Percentiles rank a stretch among this genome's conserved stretches.
Evolutionary conservation across 2,797 vertebrate species (phyloP).

Genomic region (Sus cebifrons): DNA sequence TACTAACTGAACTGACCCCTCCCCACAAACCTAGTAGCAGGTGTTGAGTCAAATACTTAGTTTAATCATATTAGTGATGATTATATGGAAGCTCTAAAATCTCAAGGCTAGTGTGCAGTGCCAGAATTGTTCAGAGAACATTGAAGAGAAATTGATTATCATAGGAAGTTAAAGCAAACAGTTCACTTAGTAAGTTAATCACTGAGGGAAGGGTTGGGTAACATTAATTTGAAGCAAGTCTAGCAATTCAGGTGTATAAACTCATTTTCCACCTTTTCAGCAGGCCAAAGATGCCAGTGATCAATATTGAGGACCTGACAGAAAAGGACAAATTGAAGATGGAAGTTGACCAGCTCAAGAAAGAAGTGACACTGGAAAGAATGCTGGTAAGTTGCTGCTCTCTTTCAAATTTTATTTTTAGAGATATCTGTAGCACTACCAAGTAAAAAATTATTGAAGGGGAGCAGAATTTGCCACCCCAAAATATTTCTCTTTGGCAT

Average conservation of each 20-base stretch:
- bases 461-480: neutral
- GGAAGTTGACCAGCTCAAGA: slow-evolving; percentile 96
- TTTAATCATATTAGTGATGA: slow-evolving; percentile 93
- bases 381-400: slow-evolving; percentile 92
- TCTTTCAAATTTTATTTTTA: neutral
- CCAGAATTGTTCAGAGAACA: slow-evolving; percentile 84
- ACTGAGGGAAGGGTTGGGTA: neutral
- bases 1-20: neutral
- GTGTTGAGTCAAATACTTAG: slow-evolving; percentile 73
- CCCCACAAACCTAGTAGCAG: slow-evolving; percentile 24
- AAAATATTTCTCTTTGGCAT: neutral
- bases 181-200: slow-evolving; percentile 58
- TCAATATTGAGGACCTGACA: slow-evolving; percentile 96
- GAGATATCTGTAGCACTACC: neutral
- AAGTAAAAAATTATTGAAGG: neutral
- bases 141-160: slow-evolving; percentile 26
- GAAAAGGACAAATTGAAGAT: slow-evolving; percentile 97
- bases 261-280: neutral
- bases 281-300: slow-evolving; percentile 93
- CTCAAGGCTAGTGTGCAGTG: slow-evolving; percentile 84
- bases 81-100: slow-evolving; percentile 93
- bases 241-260: neutral
- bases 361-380: slow-evolving; percentile 95
- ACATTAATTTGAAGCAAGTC: neutral
- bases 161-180: slow-evolving; percentile 53